Evolutionary conservation across 2,888 invertebrate species (phyloP).

Genomic region (Hedychridium roseum): DNA sequence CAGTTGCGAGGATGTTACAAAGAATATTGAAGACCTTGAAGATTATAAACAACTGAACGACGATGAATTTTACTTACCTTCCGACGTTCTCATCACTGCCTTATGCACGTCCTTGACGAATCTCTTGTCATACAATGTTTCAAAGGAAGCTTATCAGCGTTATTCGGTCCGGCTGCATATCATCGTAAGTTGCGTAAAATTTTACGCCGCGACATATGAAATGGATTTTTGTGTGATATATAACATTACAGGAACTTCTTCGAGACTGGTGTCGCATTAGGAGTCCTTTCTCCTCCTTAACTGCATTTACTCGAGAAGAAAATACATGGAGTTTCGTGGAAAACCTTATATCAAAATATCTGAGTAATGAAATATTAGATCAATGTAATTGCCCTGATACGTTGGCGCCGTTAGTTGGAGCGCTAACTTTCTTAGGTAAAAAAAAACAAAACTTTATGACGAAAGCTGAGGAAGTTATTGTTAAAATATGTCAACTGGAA

Average conservation of each 20-base stretch:
- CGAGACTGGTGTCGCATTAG: constrained; percentile 46
- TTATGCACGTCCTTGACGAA: constrained; percentile 44
- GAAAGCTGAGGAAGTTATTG: constrained; percentile 36
- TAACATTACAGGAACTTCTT: constrained; percentile 15
- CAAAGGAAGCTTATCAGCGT: constrained; percentile 50
- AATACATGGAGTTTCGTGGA: constrained; percentile 30
- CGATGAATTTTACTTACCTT: constrained; percentile 36
- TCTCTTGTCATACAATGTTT: constrained; percentile 47
- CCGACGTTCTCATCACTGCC: constrained; percentile 30
- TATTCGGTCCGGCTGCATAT: constrained; percentile 48
- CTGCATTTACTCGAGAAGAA: constrained; percentile 35
- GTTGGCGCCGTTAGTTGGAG: constrained; percentile 37
- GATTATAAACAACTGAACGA: constrained; percentile 20
- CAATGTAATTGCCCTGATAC: constrained; percentile 25
- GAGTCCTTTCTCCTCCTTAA: constrained; percentile 25
- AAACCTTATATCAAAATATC: constrained; percentile 40
- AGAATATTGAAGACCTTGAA: constrained; percentile 24
- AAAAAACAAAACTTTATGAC: constrained; percentile 26
- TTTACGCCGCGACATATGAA: too few relatives aligned
- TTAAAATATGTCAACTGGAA: constrained; percentile 35
- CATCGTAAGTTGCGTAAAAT: constrained; percentile 44
- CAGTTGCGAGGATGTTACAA: constrained; percentile 34
- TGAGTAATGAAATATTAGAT: constrained; percentile 34
- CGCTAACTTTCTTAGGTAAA: constrained; percentile 30
- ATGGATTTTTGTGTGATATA: not conserved